Evolutionary conservation across 2,113 vertebrate species (phyloP).

Genomic region (Stomatorhinus ivindoensis): DNA sequence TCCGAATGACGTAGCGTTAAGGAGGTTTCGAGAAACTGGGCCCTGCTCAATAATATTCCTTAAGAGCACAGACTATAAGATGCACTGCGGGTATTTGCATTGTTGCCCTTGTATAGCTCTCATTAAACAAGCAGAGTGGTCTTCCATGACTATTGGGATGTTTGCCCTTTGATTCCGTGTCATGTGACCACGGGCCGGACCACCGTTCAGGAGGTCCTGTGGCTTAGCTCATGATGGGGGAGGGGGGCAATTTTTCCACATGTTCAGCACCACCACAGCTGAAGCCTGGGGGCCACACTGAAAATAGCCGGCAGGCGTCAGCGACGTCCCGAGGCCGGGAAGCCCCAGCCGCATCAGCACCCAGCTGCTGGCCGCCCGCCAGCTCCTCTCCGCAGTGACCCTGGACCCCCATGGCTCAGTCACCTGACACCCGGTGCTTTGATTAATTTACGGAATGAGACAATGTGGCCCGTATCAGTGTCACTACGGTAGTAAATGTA

Average conservation of each 20-base stretch:
- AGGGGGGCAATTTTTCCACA: neutral
- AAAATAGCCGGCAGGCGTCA: slow-evolving; percentile 4
- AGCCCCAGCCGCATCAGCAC: neutral
- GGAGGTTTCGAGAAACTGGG: no score
- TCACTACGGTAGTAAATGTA: neutral
- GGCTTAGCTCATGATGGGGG: neutral
- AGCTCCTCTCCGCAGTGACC: neutral
- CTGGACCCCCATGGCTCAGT: neutral
- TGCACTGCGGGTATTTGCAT: neutral
- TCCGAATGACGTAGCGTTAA: no score
- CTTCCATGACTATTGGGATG: neutral
- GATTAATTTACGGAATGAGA: neutral
- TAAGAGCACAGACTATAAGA: neutral
- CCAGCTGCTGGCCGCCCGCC: neutral
- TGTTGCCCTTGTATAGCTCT: neutral
- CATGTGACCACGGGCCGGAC: neutral
- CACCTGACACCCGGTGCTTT: neutral
- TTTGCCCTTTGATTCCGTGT: neutral
- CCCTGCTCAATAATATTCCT: neutral
- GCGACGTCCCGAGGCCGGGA: neutral
- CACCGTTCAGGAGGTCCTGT: neutral
- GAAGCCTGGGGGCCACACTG: neutral
- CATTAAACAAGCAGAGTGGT: neutral
- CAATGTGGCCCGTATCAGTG: neutral
- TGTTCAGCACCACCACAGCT: neutral